phyloP scores from a whole-genome alignment of 1,140 invertebrate species.

The Metaphire vulgaris region DNA sequence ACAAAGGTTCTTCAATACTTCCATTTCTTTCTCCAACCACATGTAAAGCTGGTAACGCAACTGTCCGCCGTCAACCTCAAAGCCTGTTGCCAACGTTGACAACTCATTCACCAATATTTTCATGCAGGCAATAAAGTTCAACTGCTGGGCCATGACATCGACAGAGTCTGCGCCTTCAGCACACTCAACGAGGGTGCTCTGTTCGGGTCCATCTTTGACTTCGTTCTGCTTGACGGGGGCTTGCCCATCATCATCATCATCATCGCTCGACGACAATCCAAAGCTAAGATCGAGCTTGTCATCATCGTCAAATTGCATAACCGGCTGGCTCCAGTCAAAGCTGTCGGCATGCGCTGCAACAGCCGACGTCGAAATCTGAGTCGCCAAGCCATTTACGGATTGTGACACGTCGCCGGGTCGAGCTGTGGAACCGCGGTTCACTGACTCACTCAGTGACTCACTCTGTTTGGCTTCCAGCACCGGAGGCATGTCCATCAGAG shows the following conservation, averaged over 20 bases:
- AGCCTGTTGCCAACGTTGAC: slow-evolving; percentile 87
- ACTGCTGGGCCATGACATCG: slow-evolving; percentile 96
- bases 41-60: slow-evolving; percentile 67
- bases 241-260: neutral
- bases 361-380: too few relatives aligned
- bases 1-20: slow-evolving; percentile 83
- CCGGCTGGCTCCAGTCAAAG: slow-evolving; percentile 66
- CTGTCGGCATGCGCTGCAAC: slow-evolving; percentile 36
- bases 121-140: slow-evolving; percentile 95
- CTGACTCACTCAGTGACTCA: slow-evolving; percentile 29
- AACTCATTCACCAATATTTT: slow-evolving; percentile 75
- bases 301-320: slow-evolving; percentile 49
- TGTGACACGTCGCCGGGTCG: neutral
- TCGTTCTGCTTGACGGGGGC: neutral
- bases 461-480: slow-evolving; percentile 53
- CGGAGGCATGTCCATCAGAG: slow-evolving; percentile 82
- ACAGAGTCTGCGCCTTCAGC: too few relatives aligned
- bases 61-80: slow-evolving; percentile 96
- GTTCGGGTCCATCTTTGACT: neutral
- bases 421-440: neutral
- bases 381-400: too few relatives aligned
- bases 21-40: slow-evolving; percentile 92
- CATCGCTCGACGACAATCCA: slow-evolving; percentile 39
- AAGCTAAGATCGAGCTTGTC: slow-evolving; percentile 57
- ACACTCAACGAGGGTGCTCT: neutral